Base-by-base conservation (phyloP, 2,113 vertebrate species). In the Ondatra zibethicus region DNA sequence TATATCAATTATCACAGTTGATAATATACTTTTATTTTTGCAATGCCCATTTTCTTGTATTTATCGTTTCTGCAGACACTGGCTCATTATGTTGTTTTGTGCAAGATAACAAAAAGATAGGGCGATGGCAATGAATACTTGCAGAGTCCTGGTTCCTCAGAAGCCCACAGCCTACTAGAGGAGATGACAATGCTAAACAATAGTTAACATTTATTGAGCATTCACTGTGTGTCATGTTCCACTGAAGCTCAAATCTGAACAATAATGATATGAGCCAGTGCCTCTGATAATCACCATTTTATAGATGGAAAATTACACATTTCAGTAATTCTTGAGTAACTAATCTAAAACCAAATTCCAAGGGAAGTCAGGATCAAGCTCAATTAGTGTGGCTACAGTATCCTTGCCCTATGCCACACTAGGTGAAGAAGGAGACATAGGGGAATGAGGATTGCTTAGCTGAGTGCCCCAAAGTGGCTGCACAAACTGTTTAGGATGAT, bases 151-250 rank as follows among this genome's bases (percentile, higher is more conserved):
- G 80, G n/a, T 7, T 96, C 29, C 82, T 86, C 45, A 61, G 66
- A 23, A 94, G 58, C 68, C 94, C 66, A 68, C 4, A 36, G 73
- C 87, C 78, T 88, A 7, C 45, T 52, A 70, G 73, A 84, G 16
- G 75, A 97, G 82, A 88, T 88, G 86, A 92, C 88, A 92, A 63
- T 88, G 90, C 55, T 58, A 85, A 68, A 81, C 80, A 90, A n/a
- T 63, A 75, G n/a, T 39, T 84, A 82, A 78, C 68, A 70, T 63
- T 89, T 89, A 77, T 31, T 58, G 80, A 89, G 21, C 29, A 52
- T 75, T 95, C 89, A n/a, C 77, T 80, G 1, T 65, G 17, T 88
- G 55, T n/a, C 68, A 68, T 87, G 36, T n/a, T 47, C 61, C 42
- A 12, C 86, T 87, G 63, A 96, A 68, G 55, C 16, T 94, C 19